A percentile compares a stretch with the other conserved stretches of the same genome.
Evolutionary conservation across 2,888 invertebrate species (phyloP).

Genomic region (Sisyra terminalis): DNA sequence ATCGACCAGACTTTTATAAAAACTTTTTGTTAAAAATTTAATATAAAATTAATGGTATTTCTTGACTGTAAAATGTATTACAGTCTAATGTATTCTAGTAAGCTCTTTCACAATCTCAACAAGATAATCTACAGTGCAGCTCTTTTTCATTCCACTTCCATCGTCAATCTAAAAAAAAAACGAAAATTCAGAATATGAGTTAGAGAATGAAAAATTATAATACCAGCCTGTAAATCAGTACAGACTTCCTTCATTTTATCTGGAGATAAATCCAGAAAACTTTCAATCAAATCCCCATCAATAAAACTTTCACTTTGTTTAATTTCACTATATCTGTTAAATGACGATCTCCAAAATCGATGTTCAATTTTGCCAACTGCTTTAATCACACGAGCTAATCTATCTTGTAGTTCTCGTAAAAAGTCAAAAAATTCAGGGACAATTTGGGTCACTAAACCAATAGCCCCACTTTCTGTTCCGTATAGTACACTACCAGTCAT

Average conservation of each 20-base stretch:
- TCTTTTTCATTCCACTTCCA: conserved; percentile 67
- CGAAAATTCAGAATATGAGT: conserved; percentile 7
- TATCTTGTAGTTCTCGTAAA: conserved; percentile 66
- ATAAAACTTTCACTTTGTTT: conserved; percentile 88
- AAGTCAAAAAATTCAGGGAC: conserved; percentile 78
- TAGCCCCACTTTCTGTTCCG: conserved; percentile 43
- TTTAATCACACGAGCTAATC: conserved; percentile 76
- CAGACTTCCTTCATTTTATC: conserved; percentile 86
- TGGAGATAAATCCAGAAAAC: conserved; percentile 77
- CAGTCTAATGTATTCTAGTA: conserved; percentile 92
- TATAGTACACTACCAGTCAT: conserved; percentile 78
- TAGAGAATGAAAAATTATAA: conserved; percentile 4
- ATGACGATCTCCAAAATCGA: conserved; percentile 76
- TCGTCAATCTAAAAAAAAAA: conserved; percentile 54
- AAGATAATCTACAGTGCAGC: conserved; percentile 83
- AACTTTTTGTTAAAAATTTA: too few species aligned
- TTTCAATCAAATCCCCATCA: conserved; percentile 95
- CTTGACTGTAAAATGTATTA: too few species aligned
- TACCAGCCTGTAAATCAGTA: conserved; percentile 56
- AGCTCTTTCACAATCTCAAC: conserved; percentile 95
- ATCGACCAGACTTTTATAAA: too few species aligned
- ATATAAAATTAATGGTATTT: too few species aligned
- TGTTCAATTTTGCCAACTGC: conserved; percentile 94
- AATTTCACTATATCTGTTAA: conserved; percentile 77
- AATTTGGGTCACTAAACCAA: conserved; percentile 74